Evolutionary conservation across 2,888 invertebrate species (phyloP).

Genomic region (Archips xylosteana): DNA sequence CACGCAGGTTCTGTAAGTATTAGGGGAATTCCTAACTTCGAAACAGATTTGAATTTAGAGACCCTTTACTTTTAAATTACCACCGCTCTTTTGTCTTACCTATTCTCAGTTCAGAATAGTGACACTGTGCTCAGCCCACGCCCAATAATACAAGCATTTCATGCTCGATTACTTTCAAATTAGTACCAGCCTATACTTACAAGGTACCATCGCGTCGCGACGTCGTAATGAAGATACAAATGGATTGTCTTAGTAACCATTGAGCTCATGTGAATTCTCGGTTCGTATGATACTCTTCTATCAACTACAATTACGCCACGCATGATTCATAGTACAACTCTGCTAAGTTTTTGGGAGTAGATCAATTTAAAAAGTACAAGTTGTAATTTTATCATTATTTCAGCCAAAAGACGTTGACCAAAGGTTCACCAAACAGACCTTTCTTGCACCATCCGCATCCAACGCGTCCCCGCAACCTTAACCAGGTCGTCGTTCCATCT

Average conservation of each 20-base stretch:
- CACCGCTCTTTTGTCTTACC: background rate
- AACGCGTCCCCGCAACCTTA: no score
- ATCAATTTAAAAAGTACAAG: no score
- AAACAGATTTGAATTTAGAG: no score
- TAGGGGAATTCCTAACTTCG: no score
- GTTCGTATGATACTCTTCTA: background rate
- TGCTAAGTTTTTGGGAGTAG: no score
- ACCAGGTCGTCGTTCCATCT: no score
- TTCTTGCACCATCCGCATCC: no score
- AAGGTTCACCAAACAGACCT: no score
- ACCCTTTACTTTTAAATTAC: background rate
- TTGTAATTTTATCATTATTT: no score
- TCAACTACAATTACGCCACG: conserved; percentile 1
- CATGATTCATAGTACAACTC: background rate
- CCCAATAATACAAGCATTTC: conserved; percentile 41
- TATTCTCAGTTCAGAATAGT: conserved; percentile 20
- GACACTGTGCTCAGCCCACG: conserved; percentile 32
- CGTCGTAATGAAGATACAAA: conserved; percentile 42
- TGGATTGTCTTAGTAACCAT: conserved; percentile 27
- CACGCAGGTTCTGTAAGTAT: no score
- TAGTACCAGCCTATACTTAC: conserved; percentile 25
- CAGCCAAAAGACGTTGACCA: no score
- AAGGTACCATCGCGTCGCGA: conserved; percentile 8
- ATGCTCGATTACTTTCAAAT: conserved; percentile 42
- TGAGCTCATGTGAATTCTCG: conserved; percentile 14